Base-by-base conservation (phyloP, 2,888 invertebrate genomes). In the Stomorhina lunata region DNA sequence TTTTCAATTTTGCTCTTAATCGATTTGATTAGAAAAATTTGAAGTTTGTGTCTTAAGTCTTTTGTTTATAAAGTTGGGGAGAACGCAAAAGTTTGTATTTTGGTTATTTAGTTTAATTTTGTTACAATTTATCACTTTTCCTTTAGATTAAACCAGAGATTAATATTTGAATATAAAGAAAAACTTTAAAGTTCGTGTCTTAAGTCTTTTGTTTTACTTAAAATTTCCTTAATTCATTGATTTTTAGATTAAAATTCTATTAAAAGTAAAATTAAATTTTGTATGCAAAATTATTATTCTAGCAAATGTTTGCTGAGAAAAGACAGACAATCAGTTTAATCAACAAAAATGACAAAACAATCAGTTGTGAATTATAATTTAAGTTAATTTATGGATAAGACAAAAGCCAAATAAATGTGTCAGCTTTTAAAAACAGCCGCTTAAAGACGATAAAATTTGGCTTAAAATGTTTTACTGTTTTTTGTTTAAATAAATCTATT, bases 1-100 rank as follows among this genome's bases (percentile, higher is more conserved):
- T 34, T 57, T 5, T 12, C 12, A 57, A 27, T 57, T 57, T 55
- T 9, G 9, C 9, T 15, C 27, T 53, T 6, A n/a, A n/a, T 7
- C 4, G n/a, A 29, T n/a, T 7, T 15, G n/a, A 27, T 55, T 0
- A 29, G 32, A 65, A 34, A 7, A 15, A 15, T 17, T 50, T 20
- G 43, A 29, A 4, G 45, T 40, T 34, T 59, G 66, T 37, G 27
- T 45, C 73, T 73, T 69, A 53, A 68, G 45, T 80, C 63, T 68
- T 73, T 73, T 37, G 61, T n/a, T n/a, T n/a, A n/a, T n/a, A n/a
- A n/a, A n/a, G n/a, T n/a, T n/a, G n/a, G n/a, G n/a, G n/a, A n/a
- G n/a, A n/a, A n/a, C n/a, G n/a, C n/a, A n/a, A n/a, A n/a, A n/a
- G n/a, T n/a, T n/a, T n/a, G n/a, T n/a, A n/a, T n/a, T n/a, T n/a